A percentile compares a stretch with the other conserved stretches of the same genome.
These are phyloP conservation scores for Drosophila kambysellisi DNA, from an alignment of 2,888 invertebrate species.

Conservation along the genomic window DNA sequence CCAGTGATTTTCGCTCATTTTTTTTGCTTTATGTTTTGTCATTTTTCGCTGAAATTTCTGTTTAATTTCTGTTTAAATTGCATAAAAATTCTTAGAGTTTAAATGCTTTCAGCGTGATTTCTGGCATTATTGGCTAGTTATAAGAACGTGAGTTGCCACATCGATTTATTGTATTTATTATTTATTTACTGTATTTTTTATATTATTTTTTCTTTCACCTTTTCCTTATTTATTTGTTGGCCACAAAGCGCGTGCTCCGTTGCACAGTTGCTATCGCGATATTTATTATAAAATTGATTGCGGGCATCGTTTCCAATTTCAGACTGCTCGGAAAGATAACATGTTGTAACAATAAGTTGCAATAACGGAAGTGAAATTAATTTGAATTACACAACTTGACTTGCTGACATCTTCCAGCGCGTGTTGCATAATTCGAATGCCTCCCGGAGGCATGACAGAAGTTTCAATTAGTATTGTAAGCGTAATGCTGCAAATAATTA, in stretches of 20 bases:
- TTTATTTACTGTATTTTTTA: neutral
- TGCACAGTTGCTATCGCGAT: constrained; percentile 1
- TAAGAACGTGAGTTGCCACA: constrained; percentile 34
- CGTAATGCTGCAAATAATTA: constrained; percentile 5
- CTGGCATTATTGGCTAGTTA: constrained; percentile 48
- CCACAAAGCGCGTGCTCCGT: constrained; percentile 4
- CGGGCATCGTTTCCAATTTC: constrained; percentile 2
- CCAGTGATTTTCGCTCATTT: constrained; percentile 29
- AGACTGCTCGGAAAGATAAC: neutral
- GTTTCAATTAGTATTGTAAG: constrained; percentile 18
- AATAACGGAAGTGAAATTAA: neutral
- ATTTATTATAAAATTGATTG: constrained; percentile 41
- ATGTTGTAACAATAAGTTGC: neutral
- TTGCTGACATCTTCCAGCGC: neutral
- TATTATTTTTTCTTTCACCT: neutral
- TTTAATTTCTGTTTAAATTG: constrained; percentile 22
- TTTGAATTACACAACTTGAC: neutral
- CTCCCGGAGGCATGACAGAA: constrained; percentile 4
- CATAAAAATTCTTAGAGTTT: constrained; percentile 66
- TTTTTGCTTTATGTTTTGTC: neutral
- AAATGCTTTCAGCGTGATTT: constrained; percentile 71
- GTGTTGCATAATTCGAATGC: neutral
- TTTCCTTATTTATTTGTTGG: constrained; percentile 9
- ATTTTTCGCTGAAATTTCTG: constrained; percentile 13
- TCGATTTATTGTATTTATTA: constrained; percentile 47